These are phyloP conservation scores for Tethea ocularis DNA, from an alignment of 2,888 invertebrate species.

Conservation along the genomic window DNA sequence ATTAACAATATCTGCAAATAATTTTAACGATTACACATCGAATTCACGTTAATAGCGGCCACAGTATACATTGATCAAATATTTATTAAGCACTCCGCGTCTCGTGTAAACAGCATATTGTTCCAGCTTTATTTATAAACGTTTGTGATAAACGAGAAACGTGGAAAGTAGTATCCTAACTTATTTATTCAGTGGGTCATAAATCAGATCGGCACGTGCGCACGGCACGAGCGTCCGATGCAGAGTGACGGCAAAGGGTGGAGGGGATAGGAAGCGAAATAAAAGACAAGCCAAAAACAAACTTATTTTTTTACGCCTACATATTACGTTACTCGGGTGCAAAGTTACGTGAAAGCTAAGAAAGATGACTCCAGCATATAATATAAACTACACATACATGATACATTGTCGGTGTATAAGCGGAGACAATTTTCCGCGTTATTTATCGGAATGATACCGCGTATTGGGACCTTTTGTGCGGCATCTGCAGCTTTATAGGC, in stretches of 20 bases:
- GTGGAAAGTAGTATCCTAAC: slow-evolving; percentile 52
- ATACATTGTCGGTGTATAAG: slow-evolving; percentile 57
- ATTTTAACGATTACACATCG: slow-evolving; percentile 59
- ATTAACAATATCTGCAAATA: slow-evolving; percentile 63
- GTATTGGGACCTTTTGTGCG: slow-evolving; percentile 54
- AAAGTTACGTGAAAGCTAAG: slow-evolving; percentile 58
- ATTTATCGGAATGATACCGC: slow-evolving; percentile 62
- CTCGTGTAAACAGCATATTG: slow-evolving; percentile 32
- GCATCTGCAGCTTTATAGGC: slow-evolving; percentile 60
- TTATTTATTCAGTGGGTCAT: slow-evolving; percentile 74
- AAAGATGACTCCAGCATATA: slow-evolving; percentile 56
- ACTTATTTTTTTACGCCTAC: slow-evolving; percentile 52
- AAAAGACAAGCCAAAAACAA: slow-evolving; percentile 54
- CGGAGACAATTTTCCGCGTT: slow-evolving; percentile 62
- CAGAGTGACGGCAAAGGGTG: slow-evolving; percentile 38
- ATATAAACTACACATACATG: slow-evolving; percentile 63
- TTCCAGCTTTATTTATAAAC: slow-evolving; percentile 30
- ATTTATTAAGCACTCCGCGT: slow-evolving; percentile 46
- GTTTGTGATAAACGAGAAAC: slow-evolving; percentile 38
- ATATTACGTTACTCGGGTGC: slow-evolving; percentile 49
- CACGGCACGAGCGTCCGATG: slow-evolving; percentile 45
- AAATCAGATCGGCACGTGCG: slow-evolving; percentile 78
- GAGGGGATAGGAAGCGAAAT: slow-evolving; percentile 37
- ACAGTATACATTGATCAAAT: slow-evolving; percentile 43
- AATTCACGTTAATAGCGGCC: slow-evolving; percentile 42